Base-by-base conservation (phyloP, 2,113 vertebrate genomes). In the Archocentrus centrarchus region DNA sequence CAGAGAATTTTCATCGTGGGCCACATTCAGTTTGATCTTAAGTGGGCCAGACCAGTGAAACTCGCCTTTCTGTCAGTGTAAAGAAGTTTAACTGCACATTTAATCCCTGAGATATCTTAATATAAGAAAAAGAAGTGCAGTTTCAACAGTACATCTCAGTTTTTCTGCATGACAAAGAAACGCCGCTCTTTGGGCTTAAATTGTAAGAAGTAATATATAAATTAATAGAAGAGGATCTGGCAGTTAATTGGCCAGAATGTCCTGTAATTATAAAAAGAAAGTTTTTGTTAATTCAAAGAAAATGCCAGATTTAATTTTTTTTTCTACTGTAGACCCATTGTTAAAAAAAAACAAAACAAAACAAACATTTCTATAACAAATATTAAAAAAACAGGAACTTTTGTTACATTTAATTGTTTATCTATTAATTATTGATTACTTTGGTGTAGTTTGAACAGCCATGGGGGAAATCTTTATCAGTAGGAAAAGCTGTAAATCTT, bases 391-490 rank as follows among this genome's bases (percentile, higher is more conserved):
- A 39, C 37, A 39, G 9, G 37, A 8, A 39, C 37, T 10, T 39
- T 39, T 39, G 37, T 39, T 14, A 17, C 1, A 68, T 47, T 68
- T 47, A 27, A 27, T 11, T 68, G 22, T 47, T 68, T 68, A 47
- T 11, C 37, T 27, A 2, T 68, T 27, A 18, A 35, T 35, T 6
- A 27, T 22, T 0, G 0, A 47, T 68, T 27, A 27, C 7, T 27
- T 47, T 68, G 0, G 63, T 47, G 9, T 47, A 47, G 63, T 47
- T 44, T 47, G 22, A 68, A 3, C 24, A n/a, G 44, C 63, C 14
- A 27, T 66, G 39, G 8, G 24, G 63, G 41, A 68, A 22, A 0
- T 27, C 2, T 68, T 68, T 2, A 68, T 27, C 8, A 27, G 15
- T 68, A 18, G 9, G 9, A 18, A 68, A 68, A 68, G 47, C 5